phyloP scores from a whole-genome alignment of 2,797 vertebrate species.

The Argyrosomus regius region DNA sequence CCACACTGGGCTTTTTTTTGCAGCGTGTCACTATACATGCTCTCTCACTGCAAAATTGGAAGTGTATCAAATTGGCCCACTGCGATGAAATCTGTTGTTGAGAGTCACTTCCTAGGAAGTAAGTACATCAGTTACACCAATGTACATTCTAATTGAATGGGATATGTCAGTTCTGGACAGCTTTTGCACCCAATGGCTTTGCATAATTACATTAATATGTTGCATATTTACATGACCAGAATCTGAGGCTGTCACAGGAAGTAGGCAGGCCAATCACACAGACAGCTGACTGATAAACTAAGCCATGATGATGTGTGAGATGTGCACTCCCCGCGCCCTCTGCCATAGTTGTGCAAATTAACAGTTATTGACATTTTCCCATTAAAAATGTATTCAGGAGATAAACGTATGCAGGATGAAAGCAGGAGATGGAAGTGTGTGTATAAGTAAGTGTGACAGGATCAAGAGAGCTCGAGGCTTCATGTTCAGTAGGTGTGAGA shows the following conservation, averaged over 20 bases:
- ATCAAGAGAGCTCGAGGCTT: slow-evolving; percentile 40
- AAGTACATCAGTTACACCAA: slow-evolving; percentile 68
- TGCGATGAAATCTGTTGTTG: slow-evolving; percentile 69
- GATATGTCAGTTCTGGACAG: slow-evolving; percentile 75
- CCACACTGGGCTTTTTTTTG: slow-evolving; percentile 31
- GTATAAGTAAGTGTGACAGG: slow-evolving; percentile 18
- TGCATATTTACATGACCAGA: slow-evolving; percentile 80
- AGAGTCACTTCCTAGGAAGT: slow-evolving; percentile 68
- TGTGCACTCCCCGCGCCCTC: slow-evolving; percentile 51
- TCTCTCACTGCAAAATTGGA: slow-evolving; percentile 65
- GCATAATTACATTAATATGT: slow-evolving; percentile 83
- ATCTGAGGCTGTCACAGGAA: slow-evolving; percentile 61
- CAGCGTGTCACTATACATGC: slow-evolving; percentile 50
- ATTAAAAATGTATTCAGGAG: slow-evolving; percentile 56
- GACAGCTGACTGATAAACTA: slow-evolving; percentile 68
- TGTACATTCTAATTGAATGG: slow-evolving; percentile 77
- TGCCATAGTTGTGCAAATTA: slow-evolving; percentile 33
- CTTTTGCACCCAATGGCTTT: slow-evolving; percentile 63
- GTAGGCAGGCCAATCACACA: slow-evolving; percentile 73
- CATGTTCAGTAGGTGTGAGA: slow-evolving; percentile 29
- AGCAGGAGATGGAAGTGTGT: slow-evolving; percentile 7
- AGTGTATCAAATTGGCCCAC: slow-evolving; percentile 73
- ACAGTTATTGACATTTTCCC: slow-evolving; percentile 68
- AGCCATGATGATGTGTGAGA: slow-evolving; percentile 59
- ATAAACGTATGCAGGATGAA: slow-evolving; percentile 20